phyloP scores from a whole-genome alignment of 2,888 invertebrate genomes.

The Scaptomyza polygonia region DNA sequence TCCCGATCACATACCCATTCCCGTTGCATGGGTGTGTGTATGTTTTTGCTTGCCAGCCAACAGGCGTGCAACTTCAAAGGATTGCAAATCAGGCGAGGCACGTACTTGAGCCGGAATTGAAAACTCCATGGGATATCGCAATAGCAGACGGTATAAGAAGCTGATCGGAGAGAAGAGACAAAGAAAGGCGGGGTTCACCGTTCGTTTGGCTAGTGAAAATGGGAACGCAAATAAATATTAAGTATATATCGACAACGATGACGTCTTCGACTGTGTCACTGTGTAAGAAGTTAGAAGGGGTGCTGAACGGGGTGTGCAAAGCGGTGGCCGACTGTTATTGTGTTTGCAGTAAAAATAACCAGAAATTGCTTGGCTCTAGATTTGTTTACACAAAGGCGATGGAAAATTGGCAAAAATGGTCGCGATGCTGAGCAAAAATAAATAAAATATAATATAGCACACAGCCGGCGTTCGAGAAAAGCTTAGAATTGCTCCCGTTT shows the following conservation, averaged over 20 bases:
- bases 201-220: conserved; percentile 52
- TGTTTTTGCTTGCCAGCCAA: conserved; percentile 18
- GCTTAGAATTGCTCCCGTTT: conserved; percentile 32
- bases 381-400: conserved; percentile 65
- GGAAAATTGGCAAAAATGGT: conserved; percentile 59
- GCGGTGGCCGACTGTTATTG: conserved; percentile 53
- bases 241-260: conserved; percentile 28
- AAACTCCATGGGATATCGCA: conserved; percentile 57
- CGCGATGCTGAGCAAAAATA: conserved; percentile 54
- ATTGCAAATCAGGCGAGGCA: conserved; percentile 56
- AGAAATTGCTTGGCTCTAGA: conserved; percentile 57
- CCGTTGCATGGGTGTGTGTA: background rate
- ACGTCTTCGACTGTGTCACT: conserved; percentile 16
- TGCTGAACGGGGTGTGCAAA: background rate
- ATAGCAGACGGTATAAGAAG: conserved; percentile 20
- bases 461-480: conserved; percentile 21
- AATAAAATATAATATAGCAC: conserved; percentile 46
- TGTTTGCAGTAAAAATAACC: conserved; percentile 61
- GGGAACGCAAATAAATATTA: conserved; percentile 70
- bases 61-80: conserved; percentile 53
- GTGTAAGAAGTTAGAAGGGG: conserved; percentile 1
- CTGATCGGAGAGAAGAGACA: conserved; percentile 1
- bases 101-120: conserved; percentile 66
- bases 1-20: background rate
- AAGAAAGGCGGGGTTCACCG: background rate